Conservation (phyloP, 2,113 vertebrate genomes). For the Panurus biarmicus region DNA sequence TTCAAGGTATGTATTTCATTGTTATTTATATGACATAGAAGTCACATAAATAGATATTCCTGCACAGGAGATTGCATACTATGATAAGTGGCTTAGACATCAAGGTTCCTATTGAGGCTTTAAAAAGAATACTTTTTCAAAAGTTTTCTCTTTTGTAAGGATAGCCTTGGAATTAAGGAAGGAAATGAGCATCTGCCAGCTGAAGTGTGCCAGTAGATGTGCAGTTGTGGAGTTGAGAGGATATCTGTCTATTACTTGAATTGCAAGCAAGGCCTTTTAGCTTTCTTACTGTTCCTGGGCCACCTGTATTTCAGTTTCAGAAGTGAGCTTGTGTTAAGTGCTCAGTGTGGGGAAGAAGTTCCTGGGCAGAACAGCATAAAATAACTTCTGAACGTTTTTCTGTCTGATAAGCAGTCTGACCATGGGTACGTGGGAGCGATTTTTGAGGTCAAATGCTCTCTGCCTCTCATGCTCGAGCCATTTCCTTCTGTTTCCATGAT, state of each 20-base stretch:
- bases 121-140: neutral
- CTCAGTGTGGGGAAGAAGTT: neutral
- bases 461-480: neutral
- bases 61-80: neutral
- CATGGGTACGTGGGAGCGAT: neutral
- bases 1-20: slow-evolving; percentile 86
- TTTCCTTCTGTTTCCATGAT: neutral
- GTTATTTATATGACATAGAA: slow-evolving; percentile 28
- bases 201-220: neutral
- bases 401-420: neutral
- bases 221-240: neutral
- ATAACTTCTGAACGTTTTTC: neutral
- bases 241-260: neutral
- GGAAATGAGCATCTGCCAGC: neutral
- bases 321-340: neutral
- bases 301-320: neutral
- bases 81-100: neutral
- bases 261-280: neutral
- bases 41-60: slow-evolving; percentile 22
- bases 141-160: neutral
- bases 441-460: neutral
- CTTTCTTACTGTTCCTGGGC: neutral
- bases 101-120: neutral
- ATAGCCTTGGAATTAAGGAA: neutral
- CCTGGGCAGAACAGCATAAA: neutral